Evolutionary conservation across 2,888 invertebrate species (phyloP).

Genomic region (Crematogaster levior): DNA sequence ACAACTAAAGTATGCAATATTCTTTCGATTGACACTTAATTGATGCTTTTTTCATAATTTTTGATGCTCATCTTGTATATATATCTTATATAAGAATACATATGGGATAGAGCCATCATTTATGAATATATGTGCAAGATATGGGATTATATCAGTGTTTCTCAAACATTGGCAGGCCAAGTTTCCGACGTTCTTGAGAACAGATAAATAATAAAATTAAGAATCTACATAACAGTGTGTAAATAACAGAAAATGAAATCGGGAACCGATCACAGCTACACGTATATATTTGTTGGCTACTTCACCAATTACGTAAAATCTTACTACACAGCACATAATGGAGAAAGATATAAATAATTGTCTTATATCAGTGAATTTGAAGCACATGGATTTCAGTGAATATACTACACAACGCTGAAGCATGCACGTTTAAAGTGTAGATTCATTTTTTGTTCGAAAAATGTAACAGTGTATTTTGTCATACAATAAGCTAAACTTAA

Average conservation of each 20-base stretch:
- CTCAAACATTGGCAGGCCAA: conserved; percentile 80
- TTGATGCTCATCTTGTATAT: conserved; percentile 45
- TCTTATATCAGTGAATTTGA: conserved; percentile 77
- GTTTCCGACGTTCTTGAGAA: conserved; percentile 61
- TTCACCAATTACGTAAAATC: conserved; percentile 71
- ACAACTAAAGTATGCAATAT: conserved; percentile 14
- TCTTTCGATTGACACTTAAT: conserved; percentile 45
- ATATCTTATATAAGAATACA: conserved; percentile 58
- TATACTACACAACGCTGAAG: conserved; percentile 81
- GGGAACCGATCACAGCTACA: conserved; percentile 76
- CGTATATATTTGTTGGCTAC: conserved; percentile 70
- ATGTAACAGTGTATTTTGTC: conserved; percentile 82
- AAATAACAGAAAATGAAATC: conserved; percentile 59
- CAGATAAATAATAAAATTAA: conserved; percentile 67
- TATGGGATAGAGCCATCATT: conserved; percentile 80
- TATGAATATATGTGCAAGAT: conserved; percentile 68
- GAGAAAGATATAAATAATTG: conserved; percentile 70
- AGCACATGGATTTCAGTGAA: conserved; percentile 79
- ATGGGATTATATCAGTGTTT: conserved; percentile 81
- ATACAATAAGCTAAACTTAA: conserved; percentile 84
- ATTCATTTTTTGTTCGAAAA: conserved; percentile 71
- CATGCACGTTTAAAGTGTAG: conserved; percentile 82
- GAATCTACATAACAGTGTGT: conserved; percentile 65
- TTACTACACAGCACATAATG: conserved; percentile 75
- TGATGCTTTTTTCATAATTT: conserved; percentile 47